Percentiles rank a stretch among this genome's conserved stretches.
These are phyloP conservation scores for Eupithecia dodoneata DNA, from an alignment of 2,888 invertebrate genomes.

Conservation along the genomic window DNA sequence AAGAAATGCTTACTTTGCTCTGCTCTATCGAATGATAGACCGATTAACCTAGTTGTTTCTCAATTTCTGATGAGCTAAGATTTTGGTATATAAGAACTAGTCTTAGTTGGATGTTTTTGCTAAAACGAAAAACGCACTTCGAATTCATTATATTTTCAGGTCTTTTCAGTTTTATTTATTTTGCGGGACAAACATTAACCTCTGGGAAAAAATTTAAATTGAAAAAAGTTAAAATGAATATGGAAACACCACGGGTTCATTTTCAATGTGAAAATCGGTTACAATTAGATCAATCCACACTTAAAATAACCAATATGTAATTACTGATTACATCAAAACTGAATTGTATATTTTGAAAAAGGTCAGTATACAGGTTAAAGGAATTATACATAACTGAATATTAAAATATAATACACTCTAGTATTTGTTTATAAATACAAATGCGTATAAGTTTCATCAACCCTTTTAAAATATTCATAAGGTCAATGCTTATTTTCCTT, in stretches of 20 bases:
- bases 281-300: background rate
- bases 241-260: no score
- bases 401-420: background rate
- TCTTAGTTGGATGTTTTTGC: background rate
- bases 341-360: background rate
- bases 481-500: background rate
- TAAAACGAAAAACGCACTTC: no score
- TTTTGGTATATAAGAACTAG: background rate
- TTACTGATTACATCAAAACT: background rate
- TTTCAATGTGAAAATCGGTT: background rate
- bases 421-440: background rate
- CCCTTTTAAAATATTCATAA: background rate
- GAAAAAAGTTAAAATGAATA: no score
- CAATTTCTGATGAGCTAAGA: slow-evolving; percentile 3
- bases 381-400: background rate
- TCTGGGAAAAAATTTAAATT: no score
- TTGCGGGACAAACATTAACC: no score
- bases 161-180: no score
- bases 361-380: background rate
- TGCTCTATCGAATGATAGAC: slow-evolving; percentile 16
- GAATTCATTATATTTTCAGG: no score
- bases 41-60: slow-evolving; percentile 12
- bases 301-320: background rate
- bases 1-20: slow-evolving; percentile 15
- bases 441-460: background rate